These are phyloP conservation scores for Scomberomorus guttatus DNA, from an alignment of 2,797 vertebrate genomes.

Conservation along the genomic window DNA sequence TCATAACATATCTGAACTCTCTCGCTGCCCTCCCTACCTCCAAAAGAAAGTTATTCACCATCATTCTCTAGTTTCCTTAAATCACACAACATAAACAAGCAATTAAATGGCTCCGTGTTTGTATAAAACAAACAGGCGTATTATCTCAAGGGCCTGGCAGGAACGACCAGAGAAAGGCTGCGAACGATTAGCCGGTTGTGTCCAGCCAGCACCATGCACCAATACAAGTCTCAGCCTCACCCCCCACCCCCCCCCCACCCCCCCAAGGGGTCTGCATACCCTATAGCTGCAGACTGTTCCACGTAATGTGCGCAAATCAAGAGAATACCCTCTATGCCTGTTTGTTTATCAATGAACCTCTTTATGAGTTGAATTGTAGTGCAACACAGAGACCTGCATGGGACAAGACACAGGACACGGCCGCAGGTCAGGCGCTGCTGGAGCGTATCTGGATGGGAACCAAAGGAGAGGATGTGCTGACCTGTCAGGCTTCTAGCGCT, in stretches of 20 bases:
- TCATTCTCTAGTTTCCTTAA: constrained; percentile 38
- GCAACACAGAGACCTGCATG: constrained; percentile 23
- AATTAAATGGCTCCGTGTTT: constrained; percentile 61
- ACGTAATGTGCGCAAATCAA: constrained; percentile 39
- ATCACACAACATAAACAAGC: constrained; percentile 66
- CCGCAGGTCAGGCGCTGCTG: constrained; percentile 11
- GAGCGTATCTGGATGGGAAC: constrained; percentile 7
- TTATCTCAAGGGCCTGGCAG: constrained; percentile 62
- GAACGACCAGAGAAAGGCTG: constrained; percentile 62
- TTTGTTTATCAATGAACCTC: constrained; percentile 65
- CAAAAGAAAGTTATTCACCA: constrained; percentile 29
- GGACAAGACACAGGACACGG: constrained; percentile 24
- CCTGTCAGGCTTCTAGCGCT: background rate
- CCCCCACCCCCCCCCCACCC: background rate
- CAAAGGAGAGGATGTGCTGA: background rate
- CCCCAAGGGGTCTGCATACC: constrained; percentile 1
- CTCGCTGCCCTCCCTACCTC: background rate
- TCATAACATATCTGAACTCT: background rate
- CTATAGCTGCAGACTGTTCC: constrained; percentile 24
- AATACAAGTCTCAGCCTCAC: constrained; percentile 39
- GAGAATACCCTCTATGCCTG: constrained; percentile 65
- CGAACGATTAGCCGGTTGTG: constrained; percentile 68
- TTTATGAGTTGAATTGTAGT: constrained; percentile 46
- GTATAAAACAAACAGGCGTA: constrained; percentile 58
- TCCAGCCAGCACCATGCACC: constrained; percentile 67